A percentile compares a stretch with the other conserved stretches of the same genome.
Evolutionary conservation across 2,113 vertebrate species (phyloP).

Genomic region (Sarotherodon lohbergeri): DNA sequence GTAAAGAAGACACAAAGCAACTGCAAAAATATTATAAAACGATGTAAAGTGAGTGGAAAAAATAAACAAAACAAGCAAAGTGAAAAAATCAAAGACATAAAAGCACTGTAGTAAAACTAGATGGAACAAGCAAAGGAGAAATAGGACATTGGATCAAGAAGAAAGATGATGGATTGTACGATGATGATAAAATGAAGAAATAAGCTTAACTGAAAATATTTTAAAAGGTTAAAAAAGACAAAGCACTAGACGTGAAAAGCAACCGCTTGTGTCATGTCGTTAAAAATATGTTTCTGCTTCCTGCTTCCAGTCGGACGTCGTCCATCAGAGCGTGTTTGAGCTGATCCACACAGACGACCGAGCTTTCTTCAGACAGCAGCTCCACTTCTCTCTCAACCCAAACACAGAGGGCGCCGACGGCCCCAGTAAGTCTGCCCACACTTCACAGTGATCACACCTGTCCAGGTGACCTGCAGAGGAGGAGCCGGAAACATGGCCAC

Average conservation of each 20-base stretch:
- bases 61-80: neutral
- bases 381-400: slow-evolving; percentile 68
- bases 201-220: neutral
- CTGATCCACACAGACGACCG: slow-evolving; percentile 78
- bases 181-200: neutral
- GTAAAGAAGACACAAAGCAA: neutral
- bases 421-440: slow-evolving; percentile 16
- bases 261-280: neutral
- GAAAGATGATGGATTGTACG: neutral
- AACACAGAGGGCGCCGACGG: neutral
- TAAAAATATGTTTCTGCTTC: neutral
- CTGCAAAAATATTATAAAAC: neutral
- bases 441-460: neutral
- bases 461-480: neutral
- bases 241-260: neutral
- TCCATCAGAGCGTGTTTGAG: slow-evolving; percentile 76
- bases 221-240: neutral
- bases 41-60: neutral
- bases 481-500: neutral
- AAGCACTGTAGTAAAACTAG: neutral
- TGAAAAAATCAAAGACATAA: neutral
- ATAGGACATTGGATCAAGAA: neutral
- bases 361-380: slow-evolving; percentile 68
- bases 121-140: neutral
- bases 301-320: slow-evolving; percentile 68